phyloP scores from a whole-genome alignment of 2,113 vertebrate genomes.

The Mionectes macconnelli region DNA sequence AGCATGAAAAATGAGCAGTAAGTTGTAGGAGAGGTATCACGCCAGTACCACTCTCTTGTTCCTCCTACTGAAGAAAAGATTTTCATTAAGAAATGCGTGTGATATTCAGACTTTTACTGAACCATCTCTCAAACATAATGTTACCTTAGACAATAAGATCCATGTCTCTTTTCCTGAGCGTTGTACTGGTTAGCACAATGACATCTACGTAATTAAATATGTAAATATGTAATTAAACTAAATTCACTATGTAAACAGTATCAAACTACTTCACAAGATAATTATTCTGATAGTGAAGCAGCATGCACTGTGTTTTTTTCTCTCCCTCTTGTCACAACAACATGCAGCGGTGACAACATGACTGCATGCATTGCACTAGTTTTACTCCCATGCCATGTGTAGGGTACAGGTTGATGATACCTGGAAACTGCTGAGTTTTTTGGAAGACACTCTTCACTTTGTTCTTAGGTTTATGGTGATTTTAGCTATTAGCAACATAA shows the following conservation, averaged over 20 bases:
- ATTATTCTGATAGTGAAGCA: neutral
- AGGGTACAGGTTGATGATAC: neutral
- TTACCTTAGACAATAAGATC: neutral
- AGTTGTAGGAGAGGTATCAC: neutral
- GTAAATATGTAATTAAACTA: neutral
- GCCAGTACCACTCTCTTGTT: neutral
- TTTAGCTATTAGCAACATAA: neutral
- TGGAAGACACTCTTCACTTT: neutral
- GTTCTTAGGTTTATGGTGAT: neutral
- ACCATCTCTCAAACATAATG: neutral
- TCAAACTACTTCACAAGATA: neutral
- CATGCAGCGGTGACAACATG: fast-evolving
- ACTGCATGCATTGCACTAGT: neutral
- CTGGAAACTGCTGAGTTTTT: neutral
- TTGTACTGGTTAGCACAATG: neutral
- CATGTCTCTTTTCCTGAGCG: neutral
- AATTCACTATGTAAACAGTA: neutral
- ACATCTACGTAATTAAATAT: neutral
- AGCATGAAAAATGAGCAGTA: neutral
- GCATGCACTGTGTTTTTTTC: fast-evolving
- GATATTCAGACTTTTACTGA: slow-evolving; percentile 16
- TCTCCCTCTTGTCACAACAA: neutral
- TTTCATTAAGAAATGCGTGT: neutral
- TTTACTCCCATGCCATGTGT: neutral
- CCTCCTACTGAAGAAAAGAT: neutral